These are phyloP conservation scores for Macquaria australasica DNA, from an alignment of 2,113 vertebrate genomes.

Conservation along the genomic window DNA sequence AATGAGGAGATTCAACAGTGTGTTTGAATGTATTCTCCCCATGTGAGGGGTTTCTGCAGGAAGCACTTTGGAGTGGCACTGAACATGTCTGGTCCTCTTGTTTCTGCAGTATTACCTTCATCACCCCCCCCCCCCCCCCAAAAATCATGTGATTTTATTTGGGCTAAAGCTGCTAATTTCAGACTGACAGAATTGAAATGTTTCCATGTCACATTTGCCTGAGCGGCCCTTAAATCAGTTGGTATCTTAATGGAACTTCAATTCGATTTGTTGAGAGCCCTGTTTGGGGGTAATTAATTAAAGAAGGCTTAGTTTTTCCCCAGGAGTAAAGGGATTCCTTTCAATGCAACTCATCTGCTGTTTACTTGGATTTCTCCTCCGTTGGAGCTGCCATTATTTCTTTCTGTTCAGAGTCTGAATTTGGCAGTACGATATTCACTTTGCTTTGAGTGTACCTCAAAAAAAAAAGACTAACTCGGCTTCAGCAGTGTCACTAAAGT, in stretches of 20 bases:
- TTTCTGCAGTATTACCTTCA: conserved; percentile 54
- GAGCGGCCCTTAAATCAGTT: not conserved
- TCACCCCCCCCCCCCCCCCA: not conserved
- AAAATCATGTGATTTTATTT: conserved; percentile 14
- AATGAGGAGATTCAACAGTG: not conserved
- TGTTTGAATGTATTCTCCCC: conserved; percentile 72
- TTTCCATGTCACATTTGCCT: not conserved
- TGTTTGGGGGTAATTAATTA: not conserved
- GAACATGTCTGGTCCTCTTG: conserved; percentile 8
- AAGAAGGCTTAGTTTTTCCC: not conserved
- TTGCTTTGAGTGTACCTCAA: not conserved
- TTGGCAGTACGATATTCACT: not conserved
- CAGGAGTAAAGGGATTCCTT: too few species aligned
- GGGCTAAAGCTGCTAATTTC: conserved; percentile 52
- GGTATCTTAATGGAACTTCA: not conserved
- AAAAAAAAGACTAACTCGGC: not conserved
- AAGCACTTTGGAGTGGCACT: conserved; percentile 71
- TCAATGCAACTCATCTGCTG: not conserved
- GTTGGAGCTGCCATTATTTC: not conserved
- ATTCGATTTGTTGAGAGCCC: not conserved
- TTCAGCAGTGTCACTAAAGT: not conserved
- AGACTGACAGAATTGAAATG: not conserved
- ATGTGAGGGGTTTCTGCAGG: conserved; percentile 26
- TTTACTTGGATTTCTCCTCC: conserved; percentile 3
- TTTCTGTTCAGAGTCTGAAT: not conserved